phyloP scores from a whole-genome alignment of 2,888 invertebrate genomes.

The Andrena bucephala region DNA sequence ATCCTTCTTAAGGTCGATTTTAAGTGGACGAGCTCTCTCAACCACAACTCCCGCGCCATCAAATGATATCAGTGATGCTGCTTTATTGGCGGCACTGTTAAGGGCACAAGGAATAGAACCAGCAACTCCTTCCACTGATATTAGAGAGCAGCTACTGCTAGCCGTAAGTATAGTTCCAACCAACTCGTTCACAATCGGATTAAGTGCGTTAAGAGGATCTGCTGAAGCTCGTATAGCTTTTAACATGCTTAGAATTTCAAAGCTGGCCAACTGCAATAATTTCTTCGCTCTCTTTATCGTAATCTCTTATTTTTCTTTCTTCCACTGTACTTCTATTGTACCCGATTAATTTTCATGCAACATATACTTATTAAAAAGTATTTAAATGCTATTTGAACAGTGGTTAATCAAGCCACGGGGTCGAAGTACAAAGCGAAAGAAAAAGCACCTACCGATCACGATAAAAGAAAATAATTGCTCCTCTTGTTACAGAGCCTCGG shows the following conservation, averaged over 20 bases:
- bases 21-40: constrained; percentile 74
- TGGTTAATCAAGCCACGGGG: neutral
- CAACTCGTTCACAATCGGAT: no score
- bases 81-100: constrained; percentile 89
- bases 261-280: no score
- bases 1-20: constrained; percentile 77
- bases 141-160: constrained; percentile 87
- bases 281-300: no score
- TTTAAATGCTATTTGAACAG: neutral
- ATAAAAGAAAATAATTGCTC: constrained; percentile 61
- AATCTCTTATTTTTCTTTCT: no score
- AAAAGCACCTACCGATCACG: neutral
- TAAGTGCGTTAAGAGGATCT: neutral
- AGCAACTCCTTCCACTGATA: constrained; percentile 87
- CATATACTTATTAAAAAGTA: no score
- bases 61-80: constrained; percentile 88
- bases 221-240: no score
- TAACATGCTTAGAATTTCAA: no score
- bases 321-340: no score
- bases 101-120: constrained; percentile 91
- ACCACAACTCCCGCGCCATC: constrained; percentile 74
- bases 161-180: constrained; percentile 85
- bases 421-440: neutral
- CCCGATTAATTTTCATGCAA: no score
- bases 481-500: constrained; percentile 82